Conservation (phyloP, 2,113 vertebrate species). For the Entosphenus tridentatus region DNA sequence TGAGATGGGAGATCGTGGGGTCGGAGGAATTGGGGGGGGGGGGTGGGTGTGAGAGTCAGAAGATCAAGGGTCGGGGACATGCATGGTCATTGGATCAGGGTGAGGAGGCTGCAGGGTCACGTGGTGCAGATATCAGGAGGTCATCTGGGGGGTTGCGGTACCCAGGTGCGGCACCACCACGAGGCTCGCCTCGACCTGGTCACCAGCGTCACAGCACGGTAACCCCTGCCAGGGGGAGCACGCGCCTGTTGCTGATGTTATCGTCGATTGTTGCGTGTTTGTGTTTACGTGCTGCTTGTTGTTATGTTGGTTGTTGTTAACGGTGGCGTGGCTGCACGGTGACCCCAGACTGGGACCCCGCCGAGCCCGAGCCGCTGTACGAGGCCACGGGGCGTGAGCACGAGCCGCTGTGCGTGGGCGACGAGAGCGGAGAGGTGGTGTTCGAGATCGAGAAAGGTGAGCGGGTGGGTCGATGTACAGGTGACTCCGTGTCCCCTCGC, state of each 20-base stretch:
- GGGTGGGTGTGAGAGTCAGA: neutral
- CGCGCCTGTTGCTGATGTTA: neutral
- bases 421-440: slow-evolving; percentile 31
- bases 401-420: slow-evolving; percentile 12
- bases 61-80: neutral
- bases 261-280: neutral
- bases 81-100: neutral
- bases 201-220: too few relatives aligned
- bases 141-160: too few relatives aligned
- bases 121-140: too few relatives aligned
- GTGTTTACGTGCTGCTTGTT: too few relatives aligned
- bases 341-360: slow-evolving; percentile 45
- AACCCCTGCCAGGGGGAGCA: too few relatives aligned
- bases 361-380: slow-evolving; percentile 47
- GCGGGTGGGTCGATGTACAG: slow-evolving; percentile 10
- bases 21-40: neutral
- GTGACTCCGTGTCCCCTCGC: neutral
- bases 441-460: slow-evolving; percentile 38
- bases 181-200: too few relatives aligned
- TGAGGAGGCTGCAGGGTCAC: too few relatives aligned
- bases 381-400: slow-evolving; percentile 22
- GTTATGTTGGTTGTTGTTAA: too few relatives aligned
- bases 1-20: neutral
- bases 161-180: too few relatives aligned
- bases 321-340: too few relatives aligned